Evolutionary conservation across 2,797 vertebrate genomes (phyloP), one percentile per base, ranked within the genome.

Genomic region (Heterohyrax brucei): DNA sequence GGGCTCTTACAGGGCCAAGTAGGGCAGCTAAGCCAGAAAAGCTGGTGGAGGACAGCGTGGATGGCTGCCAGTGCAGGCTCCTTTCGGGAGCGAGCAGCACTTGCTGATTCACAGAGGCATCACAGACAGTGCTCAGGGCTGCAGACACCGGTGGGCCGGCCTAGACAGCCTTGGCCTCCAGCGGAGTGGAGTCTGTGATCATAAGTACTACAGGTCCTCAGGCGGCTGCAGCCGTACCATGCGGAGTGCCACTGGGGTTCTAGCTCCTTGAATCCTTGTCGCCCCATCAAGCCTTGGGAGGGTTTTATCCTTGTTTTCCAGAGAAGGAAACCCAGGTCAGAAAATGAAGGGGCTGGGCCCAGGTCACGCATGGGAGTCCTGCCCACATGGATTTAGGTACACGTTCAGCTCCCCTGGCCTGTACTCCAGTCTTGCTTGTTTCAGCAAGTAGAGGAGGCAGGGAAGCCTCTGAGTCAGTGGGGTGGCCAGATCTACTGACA

Each of bases 111-210:
- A 30, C 70, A 3, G 0, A 3, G 50, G n/a, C 79, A 22, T 72
- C 61, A 8, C 62, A 68, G 79, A 30, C 3, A 0, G 3, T 39
- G 33, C 12, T 10, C 28, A 14, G 56, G 22, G 30, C 70, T 39
- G 28, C 73, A 28, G 30, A 33, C 4, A 33, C 30, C 3, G 10
- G 75, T 0, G 3, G 44, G 16, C 75, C 56, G 66, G 21, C 18
- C 22, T 50, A 33, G 61, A 87, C 0, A 0, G 26, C 22, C 13
- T 46, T 46, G 30, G 56, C 50, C 48, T 39, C 9, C 0, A 0
- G 44, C 22, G 21, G 62, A 30, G 24, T 2, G 48, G 90, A 75
- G 79, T 9, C 1, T 9, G 0, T 21, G 1, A 12, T 39, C 26
- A 26, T 12, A 22, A 9, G 68, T 30, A 16, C 79, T 33, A 39